These are phyloP conservation scores for Automeris io DNA, from an alignment of 2,888 invertebrate genomes.

Conservation along the genomic window DNA sequence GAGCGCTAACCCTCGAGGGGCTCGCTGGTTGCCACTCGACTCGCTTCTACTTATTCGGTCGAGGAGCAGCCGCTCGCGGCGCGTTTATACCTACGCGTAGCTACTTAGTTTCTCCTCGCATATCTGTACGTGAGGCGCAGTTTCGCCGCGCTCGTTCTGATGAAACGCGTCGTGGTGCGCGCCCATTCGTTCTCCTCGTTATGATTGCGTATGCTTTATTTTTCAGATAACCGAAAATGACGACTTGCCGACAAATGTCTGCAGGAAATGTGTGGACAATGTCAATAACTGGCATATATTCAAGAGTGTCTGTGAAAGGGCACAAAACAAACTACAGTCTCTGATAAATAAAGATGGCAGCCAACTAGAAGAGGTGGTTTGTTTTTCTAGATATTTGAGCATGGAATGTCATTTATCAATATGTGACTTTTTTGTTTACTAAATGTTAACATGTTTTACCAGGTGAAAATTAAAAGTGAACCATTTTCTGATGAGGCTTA, in stretches of 20 bases:
- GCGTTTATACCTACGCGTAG: constrained; percentile 69
- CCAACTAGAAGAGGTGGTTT: constrained; percentile 72
- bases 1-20: constrained; percentile 76
- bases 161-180: constrained; percentile 57
- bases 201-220: constrained; percentile 65
- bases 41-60: constrained; percentile 74
- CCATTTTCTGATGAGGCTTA: constrained; percentile 72
- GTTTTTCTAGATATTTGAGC: constrained; percentile 44
- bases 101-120: constrained; percentile 71
- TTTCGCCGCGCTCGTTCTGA: constrained; percentile 65
- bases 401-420: constrained; percentile 43
- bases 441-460: constrained; percentile 49
- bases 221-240: constrained; percentile 80
- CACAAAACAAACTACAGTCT: constrained; percentile 80
- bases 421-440: constrained; percentile 32
- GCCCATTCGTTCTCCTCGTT: constrained; percentile 53
- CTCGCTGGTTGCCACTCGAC: constrained; percentile 71
- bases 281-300: constrained; percentile 82
- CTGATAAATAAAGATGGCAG: constrained; percentile 74
- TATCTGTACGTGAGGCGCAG: constrained; percentile 67
- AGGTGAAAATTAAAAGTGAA: constrained; percentile 77
- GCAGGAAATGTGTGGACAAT: constrained; percentile 79
- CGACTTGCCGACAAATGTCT: constrained; percentile 80
- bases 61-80: constrained; percentile 65
- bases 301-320: constrained; percentile 79